Evolutionary conservation across 2,113 vertebrate species (phyloP).

Genomic region (Terrapene triunguis): DNA sequence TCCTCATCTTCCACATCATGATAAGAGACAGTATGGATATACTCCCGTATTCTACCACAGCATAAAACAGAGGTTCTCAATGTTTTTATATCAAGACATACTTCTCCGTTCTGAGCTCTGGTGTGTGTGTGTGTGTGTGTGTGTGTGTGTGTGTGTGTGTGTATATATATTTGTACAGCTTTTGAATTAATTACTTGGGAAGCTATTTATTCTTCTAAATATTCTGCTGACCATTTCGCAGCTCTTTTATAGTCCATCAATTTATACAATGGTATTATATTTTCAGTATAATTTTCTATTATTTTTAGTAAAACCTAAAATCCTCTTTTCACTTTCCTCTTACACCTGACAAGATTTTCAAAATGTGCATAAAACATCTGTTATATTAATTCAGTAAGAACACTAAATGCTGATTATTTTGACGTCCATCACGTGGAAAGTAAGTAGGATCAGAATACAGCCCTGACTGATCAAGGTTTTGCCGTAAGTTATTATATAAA

Average conservation of each 20-base stretch:
- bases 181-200: neutral
- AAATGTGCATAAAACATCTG: neutral
- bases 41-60: neutral
- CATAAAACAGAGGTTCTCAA: neutral
- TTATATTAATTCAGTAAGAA: neutral
- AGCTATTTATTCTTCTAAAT: neutral
- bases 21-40: neutral
- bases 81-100: neutral
- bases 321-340: neutral
- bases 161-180: neutral
- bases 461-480: neutral
- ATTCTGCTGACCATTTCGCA: neutral
- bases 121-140: too few relatives aligned
- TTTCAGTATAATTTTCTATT: neutral
- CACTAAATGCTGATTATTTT: neutral
- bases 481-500: neutral
- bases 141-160: too few relatives aligned
- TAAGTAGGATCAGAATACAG: neutral
- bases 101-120: neutral
- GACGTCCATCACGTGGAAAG: neutral
- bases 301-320: neutral
- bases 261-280: neutral
- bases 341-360: neutral
- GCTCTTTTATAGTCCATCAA: neutral
- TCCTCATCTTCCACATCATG: neutral